Conservation (phyloP, 2,888 invertebrate species). For the Marasmarcha lunaedactyla region DNA sequence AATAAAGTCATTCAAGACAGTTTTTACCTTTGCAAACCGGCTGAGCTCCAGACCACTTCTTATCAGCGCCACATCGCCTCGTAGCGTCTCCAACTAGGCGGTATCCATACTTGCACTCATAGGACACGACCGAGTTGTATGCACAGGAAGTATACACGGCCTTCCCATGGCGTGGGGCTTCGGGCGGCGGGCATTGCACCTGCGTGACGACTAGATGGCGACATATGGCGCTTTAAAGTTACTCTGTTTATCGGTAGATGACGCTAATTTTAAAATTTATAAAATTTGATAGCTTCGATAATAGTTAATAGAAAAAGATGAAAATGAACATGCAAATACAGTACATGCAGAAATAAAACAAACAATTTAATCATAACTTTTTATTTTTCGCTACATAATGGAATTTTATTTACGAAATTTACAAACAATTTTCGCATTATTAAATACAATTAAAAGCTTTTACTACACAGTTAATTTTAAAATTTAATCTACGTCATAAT, state of each 20-base stretch:
- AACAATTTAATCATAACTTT: slow-evolving; percentile 33
- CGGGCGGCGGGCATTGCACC: slow-evolving; percentile 93
- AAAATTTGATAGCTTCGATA: slow-evolving; percentile 3
- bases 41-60: slow-evolving; percentile 93
- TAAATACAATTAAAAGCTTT: slow-evolving; percentile 48
- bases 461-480: slow-evolving; percentile 30
- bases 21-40: slow-evolving; percentile 92
- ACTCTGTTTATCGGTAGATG: slow-evolving; percentile 27
- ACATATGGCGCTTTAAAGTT: slow-evolving; percentile 56
- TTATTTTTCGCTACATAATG: slow-evolving; percentile 56
- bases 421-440: slow-evolving; percentile 39
- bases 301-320: not conserved
- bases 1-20: too few relatives aligned
- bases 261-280: slow-evolving; percentile 22
- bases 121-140: slow-evolving; percentile 95
- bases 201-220: slow-evolving; percentile 84
- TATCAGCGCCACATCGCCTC: slow-evolving; percentile 92
- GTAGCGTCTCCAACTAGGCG: slow-evolving; percentile 91
- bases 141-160: slow-evolving; percentile 93
- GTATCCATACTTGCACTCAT: slow-evolving; percentile 96
- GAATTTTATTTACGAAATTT: slow-evolving; percentile 46
- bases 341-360: slow-evolving; percentile 54
- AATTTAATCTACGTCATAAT: slow-evolving; percentile 32
- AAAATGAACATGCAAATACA: slow-evolving; percentile 13
- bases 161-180: slow-evolving; percentile 92